phyloP scores from a whole-genome alignment of 2,888 invertebrate species.

The Sepioteuthis lessoniana region DNA sequence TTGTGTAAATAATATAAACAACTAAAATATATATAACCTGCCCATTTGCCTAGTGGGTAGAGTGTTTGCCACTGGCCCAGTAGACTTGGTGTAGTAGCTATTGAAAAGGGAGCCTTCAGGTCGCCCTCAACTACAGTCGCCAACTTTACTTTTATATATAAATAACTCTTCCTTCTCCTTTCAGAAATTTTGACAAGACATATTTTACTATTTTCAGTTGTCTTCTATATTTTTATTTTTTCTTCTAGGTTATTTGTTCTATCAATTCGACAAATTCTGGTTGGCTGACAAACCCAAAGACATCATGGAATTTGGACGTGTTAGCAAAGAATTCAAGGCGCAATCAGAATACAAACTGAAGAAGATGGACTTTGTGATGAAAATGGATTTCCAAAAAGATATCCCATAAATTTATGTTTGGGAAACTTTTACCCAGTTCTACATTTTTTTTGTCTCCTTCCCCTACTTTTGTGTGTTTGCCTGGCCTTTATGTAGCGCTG shows the following conservation, averaged over 20 bases:
- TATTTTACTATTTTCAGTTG: not conserved
- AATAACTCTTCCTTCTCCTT: too few species aligned
- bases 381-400: conserved; percentile 53
- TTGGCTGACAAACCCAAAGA: conserved; percentile 90
- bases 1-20: too few species aligned
- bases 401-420: not conserved
- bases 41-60: too few species aligned
- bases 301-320: conserved; percentile 95
- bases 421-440: not conserved
- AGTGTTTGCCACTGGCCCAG: too few species aligned
- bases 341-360: conserved; percentile 58
- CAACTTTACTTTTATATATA: too few species aligned
- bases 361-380: conserved; percentile 55
- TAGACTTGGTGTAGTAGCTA: too few species aligned
- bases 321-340: conserved; percentile 84
- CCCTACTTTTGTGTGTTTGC: not conserved
- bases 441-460: not conserved
- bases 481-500: not conserved
- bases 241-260: conserved; percentile 84
- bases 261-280: conserved; percentile 96
- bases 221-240: not conserved
- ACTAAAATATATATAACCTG: too few species aligned
- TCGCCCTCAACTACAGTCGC: too few species aligned
- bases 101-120: too few species aligned
- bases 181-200: too few species aligned